Evolutionary conservation across 2,888 invertebrate genomes (phyloP).

Genomic region (Tuberolachnus salignus): DNA sequence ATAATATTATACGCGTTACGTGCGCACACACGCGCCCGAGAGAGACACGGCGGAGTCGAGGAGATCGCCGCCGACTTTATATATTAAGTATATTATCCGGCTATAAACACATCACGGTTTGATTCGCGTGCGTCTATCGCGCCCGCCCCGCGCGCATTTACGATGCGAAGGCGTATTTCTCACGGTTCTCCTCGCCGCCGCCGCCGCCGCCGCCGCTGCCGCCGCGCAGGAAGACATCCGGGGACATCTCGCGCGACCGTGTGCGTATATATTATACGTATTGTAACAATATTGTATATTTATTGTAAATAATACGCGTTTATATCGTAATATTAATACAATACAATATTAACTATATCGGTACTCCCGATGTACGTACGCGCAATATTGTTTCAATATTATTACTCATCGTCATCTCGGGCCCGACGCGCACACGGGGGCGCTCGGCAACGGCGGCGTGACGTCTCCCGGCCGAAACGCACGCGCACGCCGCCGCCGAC

Average conservation of each 20-base stretch:
- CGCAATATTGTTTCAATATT: neutral
- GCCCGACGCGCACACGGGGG: neutral
- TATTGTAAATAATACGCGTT: neutral
- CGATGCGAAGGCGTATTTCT: conserved; percentile 52
- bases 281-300: neutral
- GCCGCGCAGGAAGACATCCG: neutral
- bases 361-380: conserved; percentile 9
- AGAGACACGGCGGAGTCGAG: neutral
- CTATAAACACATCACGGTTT: conserved; percentile 38
- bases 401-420: conserved; percentile 45
- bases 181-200: conserved; percentile 46
- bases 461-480: conserved; percentile 25
- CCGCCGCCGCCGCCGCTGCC: conserved; percentile 6
- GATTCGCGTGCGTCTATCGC: conserved; percentile 48
- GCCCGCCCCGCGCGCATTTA: conserved; percentile 14
- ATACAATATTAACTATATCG: neutral
- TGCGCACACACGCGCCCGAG: no score
- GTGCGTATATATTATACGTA: neutral
- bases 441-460: conserved; percentile 6
- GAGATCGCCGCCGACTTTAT: conserved; percentile 41
- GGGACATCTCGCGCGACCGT: neutral
- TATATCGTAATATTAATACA: neutral
- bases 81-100: conserved; percentile 27
- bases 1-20: no score
- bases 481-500: no score